Base-by-base conservation (phyloP, 2,797 vertebrate genomes). In the Chaunax sp. region DNA sequence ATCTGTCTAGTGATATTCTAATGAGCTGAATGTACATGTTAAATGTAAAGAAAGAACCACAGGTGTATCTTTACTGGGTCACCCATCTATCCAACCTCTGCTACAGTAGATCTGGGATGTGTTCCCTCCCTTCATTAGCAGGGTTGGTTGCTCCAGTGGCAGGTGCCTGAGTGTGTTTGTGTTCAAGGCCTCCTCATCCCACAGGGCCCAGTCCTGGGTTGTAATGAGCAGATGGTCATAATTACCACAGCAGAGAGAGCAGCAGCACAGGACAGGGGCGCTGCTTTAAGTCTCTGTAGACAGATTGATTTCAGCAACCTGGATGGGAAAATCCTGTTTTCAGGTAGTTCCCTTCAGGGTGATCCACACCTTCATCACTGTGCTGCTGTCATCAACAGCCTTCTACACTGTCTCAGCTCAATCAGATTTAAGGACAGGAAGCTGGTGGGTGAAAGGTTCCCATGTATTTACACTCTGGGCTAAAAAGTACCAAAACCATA, bases 171-270 rank as follows among this genome's bases (percentile, higher is more conserved):
- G n/a, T n/a, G n/a, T n/a, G n/a, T n/a, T 30, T 5, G 28, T 18
- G 40, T 57, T 64, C 49, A 61, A 72, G 71, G 80, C 62, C 67
- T 77, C 23, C 3, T 71, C 65, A 45, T 77, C 68, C 80, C 78
- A 80, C 57, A 35, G 62, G 79, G 59, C 18, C 50, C 3, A 60
- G 68, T 80, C 52, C 22, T 56, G 57, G 43, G 23, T 47, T 76
- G 69, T 59, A 76, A 28, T 55, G 61, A 84, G 80, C 90, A 92
- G 90, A 88, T 90, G 87, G 87, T 77, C 85, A 87, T 67, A 81
- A 88, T 86, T 83, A 83, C 45, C 56, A 28, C 41, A 71, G 69
- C 69, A 74, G n/a, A n/a, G n/a, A n/a, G n/a, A n/a, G n/a, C n/a
- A n/a, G n/a, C 38, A 67, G 71, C 82, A 63, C 46, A 25, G 22